Evolutionary conservation across 2,888 invertebrate genomes (phyloP).

Genomic region (Oithona nana): DNA sequence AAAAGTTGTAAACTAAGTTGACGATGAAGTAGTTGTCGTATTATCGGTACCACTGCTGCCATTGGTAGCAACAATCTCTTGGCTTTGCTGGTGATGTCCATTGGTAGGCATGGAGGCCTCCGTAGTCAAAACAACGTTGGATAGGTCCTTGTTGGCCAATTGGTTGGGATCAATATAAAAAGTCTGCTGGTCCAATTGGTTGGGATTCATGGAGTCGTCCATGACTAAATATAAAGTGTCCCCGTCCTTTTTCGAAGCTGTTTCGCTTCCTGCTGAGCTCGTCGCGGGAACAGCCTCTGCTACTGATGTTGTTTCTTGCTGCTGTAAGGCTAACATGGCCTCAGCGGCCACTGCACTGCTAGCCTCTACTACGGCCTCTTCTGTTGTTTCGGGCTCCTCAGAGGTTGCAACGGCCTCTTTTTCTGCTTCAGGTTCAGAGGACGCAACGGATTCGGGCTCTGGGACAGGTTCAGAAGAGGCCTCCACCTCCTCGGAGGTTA

Average conservation of each 20-base stretch:
- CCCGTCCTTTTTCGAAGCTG: neutral
- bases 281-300: no score
- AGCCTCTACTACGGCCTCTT: no score
- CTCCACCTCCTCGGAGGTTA: neutral
- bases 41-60: no score
- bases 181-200: slow-evolving; percentile 7
- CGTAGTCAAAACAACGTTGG: slow-evolving; percentile 11
- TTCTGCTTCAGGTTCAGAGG: neutral
- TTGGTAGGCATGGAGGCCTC: no score
- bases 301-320: no score
- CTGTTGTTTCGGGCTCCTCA: neutral
- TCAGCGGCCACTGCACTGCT: no score
- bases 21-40: no score
- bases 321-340: neutral
- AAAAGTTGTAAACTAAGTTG: no score
- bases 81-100: no score
- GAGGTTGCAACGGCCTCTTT: neutral
- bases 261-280: neutral
- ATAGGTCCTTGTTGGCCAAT: neutral
- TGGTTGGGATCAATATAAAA: slow-evolving; percentile 6
- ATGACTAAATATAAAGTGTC: slow-evolving; percentile 5
- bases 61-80: no score
- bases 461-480: neutral
- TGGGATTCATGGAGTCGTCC: neutral
- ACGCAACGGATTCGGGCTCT: neutral